Base-by-base conservation (phyloP, 2,113 vertebrate species). In the Heliornis fulica region DNA sequence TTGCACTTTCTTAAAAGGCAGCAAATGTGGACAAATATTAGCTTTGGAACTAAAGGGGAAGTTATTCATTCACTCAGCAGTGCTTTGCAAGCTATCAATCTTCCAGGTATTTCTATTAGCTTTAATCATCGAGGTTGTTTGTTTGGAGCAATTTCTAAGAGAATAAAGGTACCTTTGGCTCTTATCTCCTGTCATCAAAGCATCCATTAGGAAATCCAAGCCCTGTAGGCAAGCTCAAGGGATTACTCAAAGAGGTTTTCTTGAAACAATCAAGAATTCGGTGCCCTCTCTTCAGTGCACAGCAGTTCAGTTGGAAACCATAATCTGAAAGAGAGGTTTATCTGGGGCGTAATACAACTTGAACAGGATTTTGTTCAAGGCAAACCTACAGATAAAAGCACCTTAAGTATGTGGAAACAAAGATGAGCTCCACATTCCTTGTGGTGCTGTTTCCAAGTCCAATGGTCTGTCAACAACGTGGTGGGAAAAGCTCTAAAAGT, bases 121-220 rank as follows among this genome's bases (percentile, higher is more conserved):
- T 98, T 98, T 98, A 98, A 98, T 98, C 98, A 98, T 98, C 92
- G 90, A 98, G 96, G 93, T 97, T 98, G 98, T 98, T 98, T 98
- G 98, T 98, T 98, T 98, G 98, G 97, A 98, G 96, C 97, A 97
- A 97, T 98, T 98, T 98, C 98, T 97, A 93, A 98, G 97, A 98
- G 98, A 98, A 98, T 98, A 98, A 98, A 98, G 97, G 97, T 98
- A 98, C 96, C 97, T 98, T 98, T 97, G 97, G 97, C 95, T 98
- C 98, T 98, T 98, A 98, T 98, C 98, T 98, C 97, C 97, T 98
- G 98, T 98, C 98, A 98, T 98, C 98, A 98, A 98, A 98, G 97
- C 97, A 97, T 97, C 98, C 98, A 98, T 98, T 98, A 98, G 97
- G 98, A 97, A 97, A 97, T 96, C 90, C 96, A 97, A 98, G 97